Evolutionary conservation across 2,797 vertebrate species (phyloP).

Genomic region (Podargus strigoides): DNA sequence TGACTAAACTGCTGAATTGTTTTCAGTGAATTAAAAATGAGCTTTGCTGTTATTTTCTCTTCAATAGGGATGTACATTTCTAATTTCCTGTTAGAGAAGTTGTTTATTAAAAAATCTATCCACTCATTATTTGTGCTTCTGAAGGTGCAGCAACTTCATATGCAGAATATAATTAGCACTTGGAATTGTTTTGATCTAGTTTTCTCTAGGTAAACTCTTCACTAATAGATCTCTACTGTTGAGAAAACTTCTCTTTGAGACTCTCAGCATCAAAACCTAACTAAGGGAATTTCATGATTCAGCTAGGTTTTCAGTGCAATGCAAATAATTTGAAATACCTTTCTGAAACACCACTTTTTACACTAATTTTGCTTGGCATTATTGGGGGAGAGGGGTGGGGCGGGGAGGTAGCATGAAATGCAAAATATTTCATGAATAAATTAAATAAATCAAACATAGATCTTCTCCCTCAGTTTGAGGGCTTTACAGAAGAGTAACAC

Average conservation of each 20-base stretch:
- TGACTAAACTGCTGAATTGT: not conserved
- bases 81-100: not conserved
- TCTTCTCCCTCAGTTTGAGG: not conserved
- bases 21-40: not conserved
- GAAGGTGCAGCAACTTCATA: slow-evolving; percentile 16
- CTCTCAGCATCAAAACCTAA: not conserved
- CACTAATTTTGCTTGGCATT: not conserved
- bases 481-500: not conserved
- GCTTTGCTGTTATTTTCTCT: not conserved
- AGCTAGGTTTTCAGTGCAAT: not conserved
- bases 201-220: slow-evolving; percentile 19
- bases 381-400: not conserved
- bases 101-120: slow-evolving; percentile 14
- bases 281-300: not conserved
- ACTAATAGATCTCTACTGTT: not conserved
- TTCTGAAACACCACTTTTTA: not conserved
- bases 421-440: not conserved
- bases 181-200: slow-evolving; percentile 34
- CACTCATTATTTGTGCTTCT: not conserved
- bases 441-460: not conserved
- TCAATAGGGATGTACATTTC: not conserved
- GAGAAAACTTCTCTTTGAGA: not conserved
- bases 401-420: not conserved
- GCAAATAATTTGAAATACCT: not conserved
- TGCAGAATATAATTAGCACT: slow-evolving; percentile 32